These are phyloP conservation scores for Microctenopoma lineatum DNA, from an alignment of 2,797 vertebrate species.

Conservation along the genomic window DNA sequence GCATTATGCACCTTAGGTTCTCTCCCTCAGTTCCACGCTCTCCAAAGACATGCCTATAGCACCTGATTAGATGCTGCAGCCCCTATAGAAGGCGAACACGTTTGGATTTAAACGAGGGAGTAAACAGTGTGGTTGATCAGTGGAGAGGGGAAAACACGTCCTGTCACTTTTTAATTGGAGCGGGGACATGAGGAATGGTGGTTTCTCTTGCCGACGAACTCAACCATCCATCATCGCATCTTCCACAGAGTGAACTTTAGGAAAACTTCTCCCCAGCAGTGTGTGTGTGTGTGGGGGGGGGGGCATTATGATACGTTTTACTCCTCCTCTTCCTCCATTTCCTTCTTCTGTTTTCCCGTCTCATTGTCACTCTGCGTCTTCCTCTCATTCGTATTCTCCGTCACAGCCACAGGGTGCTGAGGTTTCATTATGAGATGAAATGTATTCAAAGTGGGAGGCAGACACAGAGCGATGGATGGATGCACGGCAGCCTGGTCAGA, in stretches of 20 bases:
- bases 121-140: slow-evolving; percentile 60
- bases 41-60: slow-evolving; percentile 14
- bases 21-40: not conserved
- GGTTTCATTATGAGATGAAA: slow-evolving; percentile 68
- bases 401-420: slow-evolving; percentile 54
- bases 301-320: slow-evolving; percentile 48
- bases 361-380: slow-evolving; percentile 25
- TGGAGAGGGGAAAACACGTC: slow-evolving; percentile 13
- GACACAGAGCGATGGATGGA: slow-evolving; percentile 51
- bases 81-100: slow-evolving; percentile 1
- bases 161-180: slow-evolving; percentile 74
- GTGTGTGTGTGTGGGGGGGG: slow-evolving; percentile 1
- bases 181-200: slow-evolving; percentile 61
- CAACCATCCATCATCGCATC: slow-evolving; percentile 69
- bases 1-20: slow-evolving; percentile 25
- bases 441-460: slow-evolving; percentile 69
- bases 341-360: not conserved
- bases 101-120: slow-evolving; percentile 30
- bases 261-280: slow-evolving; percentile 48
- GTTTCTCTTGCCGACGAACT: slow-evolving; percentile 44
- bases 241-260: slow-evolving; percentile 53
- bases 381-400: slow-evolving; percentile 47
- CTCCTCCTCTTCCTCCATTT: slow-evolving; percentile 16
- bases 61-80: slow-evolving; percentile 4
- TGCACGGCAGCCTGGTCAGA: slow-evolving; percentile 62